Evolutionary conservation across 2,797 vertebrate genomes (phyloP).

Genomic region (Rhinella marina): DNA sequence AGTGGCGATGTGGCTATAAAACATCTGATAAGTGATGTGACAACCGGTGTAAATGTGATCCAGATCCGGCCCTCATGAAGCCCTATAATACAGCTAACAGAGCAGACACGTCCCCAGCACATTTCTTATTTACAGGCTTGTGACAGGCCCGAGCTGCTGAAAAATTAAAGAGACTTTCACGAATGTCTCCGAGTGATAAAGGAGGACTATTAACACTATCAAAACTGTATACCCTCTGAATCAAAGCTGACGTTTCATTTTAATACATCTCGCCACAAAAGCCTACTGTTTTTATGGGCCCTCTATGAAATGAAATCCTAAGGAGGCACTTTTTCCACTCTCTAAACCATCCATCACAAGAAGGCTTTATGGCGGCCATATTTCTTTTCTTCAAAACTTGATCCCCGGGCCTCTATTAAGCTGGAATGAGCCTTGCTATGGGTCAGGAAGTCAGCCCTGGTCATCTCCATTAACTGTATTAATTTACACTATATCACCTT

Average conservation of each 20-base stretch:
- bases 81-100: conserved; percentile 71
- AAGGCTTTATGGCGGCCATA: conserved; percentile 86
- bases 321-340: conserved; percentile 79
- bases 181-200: conserved; percentile 74
- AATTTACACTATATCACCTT: conserved; percentile 87
- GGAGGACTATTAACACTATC: conserved; percentile 74
- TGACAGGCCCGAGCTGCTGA: conserved; percentile 75
- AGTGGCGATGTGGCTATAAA: conserved; percentile 64
- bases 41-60: conserved; percentile 71
- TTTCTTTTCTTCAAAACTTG: conserved; percentile 81
- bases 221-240: conserved; percentile 74
- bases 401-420: conserved; percentile 90
- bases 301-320: conserved; percentile 74
- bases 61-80: conserved; percentile 71
- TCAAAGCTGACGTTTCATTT: conserved; percentile 74
- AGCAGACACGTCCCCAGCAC: conserved; percentile 70
- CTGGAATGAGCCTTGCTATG: conserved; percentile 85
- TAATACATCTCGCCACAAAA: conserved; percentile 74
- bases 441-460: conserved; percentile 89
- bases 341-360: conserved; percentile 82
- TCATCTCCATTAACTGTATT: conserved; percentile 77
- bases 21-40: conserved; percentile 69
- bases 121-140: conserved; percentile 76
- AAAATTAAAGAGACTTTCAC: conserved; percentile 76
- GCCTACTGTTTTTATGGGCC: conserved; percentile 73